These are phyloP conservation scores for Pelobates cultripes DNA, from an alignment of 2,797 vertebrate genomes.

Conservation along the genomic window DNA sequence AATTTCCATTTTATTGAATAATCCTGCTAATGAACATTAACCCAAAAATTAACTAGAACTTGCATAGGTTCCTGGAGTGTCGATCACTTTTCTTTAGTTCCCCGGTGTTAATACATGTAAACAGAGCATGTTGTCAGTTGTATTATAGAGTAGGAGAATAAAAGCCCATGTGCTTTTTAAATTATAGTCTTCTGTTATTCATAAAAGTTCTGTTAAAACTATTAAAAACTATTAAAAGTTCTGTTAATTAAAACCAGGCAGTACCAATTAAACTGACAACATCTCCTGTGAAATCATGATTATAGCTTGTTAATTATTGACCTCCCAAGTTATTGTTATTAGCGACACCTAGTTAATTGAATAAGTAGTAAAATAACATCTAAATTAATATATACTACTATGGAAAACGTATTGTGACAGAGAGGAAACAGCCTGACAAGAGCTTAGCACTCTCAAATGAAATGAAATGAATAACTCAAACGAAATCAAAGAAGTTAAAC, in stretches of 20 bases:
- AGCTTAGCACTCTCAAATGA: too few species aligned
- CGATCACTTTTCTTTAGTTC: too few species aligned
- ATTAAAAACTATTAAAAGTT: too few species aligned
- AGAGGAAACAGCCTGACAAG: too few species aligned
- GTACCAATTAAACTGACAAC: constrained; percentile 46
- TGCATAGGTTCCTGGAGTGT: too few species aligned
- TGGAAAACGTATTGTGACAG: background rate
- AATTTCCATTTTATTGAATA: too few species aligned
- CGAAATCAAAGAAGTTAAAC: constrained; percentile 21
- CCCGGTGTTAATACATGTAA: too few species aligned
- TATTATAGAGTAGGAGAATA: background rate
- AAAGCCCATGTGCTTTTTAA: background rate
- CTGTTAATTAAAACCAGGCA: background rate
- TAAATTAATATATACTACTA: constrained; percentile 54
- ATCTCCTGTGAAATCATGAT: constrained; percentile 41
- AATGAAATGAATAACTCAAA: too few species aligned
- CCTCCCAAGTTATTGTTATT: constrained; percentile 46
- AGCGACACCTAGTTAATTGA: constrained; percentile 35
- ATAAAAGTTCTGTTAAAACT: constrained; percentile 44
- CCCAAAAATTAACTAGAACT: too few species aligned
- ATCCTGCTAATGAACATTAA: too few species aligned
- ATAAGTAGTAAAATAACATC: constrained; percentile 53
- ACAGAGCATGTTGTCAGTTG: too few species aligned
- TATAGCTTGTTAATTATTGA: constrained; percentile 58
- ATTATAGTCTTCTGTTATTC: constrained; percentile 10